These are phyloP conservation scores for Drosophila fuyamai DNA, from an alignment of 1,140 invertebrate species.

Conservation along the genomic window DNA sequence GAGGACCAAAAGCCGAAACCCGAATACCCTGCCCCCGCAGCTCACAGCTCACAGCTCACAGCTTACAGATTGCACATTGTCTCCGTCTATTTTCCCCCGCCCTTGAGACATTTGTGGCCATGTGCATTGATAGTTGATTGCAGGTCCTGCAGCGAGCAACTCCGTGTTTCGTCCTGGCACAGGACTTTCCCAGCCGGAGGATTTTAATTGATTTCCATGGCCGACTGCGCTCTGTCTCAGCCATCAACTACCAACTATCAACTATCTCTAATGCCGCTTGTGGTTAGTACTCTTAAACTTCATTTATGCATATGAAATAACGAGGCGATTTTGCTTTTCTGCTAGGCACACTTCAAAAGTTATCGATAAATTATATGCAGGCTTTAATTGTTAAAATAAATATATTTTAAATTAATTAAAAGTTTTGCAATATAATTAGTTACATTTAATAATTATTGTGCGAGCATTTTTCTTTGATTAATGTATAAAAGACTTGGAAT, in stretches of 20 bases:
- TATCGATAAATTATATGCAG: neutral
- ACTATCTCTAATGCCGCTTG: slow-evolving; percentile 31
- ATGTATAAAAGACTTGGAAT: too few relatives aligned
- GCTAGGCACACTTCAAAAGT: neutral
- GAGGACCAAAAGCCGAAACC: slow-evolving; percentile 12
- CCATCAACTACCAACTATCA: slow-evolving; percentile 36
- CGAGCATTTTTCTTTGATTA: too few relatives aligned
- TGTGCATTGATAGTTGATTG: slow-evolving; percentile 77
- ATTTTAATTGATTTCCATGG: slow-evolving; percentile 84
- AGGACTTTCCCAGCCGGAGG: slow-evolving; percentile 54
- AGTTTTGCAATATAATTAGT: too few relatives aligned
- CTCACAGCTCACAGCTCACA: slow-evolving; percentile 6
- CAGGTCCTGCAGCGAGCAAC: slow-evolving; percentile 31
- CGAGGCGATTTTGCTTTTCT: slow-evolving; percentile 4
- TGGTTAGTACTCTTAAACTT: slow-evolving; percentile 19
- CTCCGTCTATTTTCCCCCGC: neutral
- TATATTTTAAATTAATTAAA: too few relatives aligned
- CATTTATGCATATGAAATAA: slow-evolving; percentile 36
- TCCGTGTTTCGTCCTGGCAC: slow-evolving; percentile 3
- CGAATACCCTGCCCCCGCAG: slow-evolving; percentile 15
- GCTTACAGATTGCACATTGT: slow-evolving; percentile 50
- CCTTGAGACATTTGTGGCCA: slow-evolving; percentile 49
- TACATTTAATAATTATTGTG: too few relatives aligned
- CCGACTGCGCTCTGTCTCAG: slow-evolving; percentile 75
- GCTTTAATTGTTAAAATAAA: too few relatives aligned